Percentiles rank a stretch among this genome's conserved stretches.
phyloP scores from a whole-genome alignment of 2,888 invertebrate genomes.

The Hirtodrosophila histrioides region DNA sequence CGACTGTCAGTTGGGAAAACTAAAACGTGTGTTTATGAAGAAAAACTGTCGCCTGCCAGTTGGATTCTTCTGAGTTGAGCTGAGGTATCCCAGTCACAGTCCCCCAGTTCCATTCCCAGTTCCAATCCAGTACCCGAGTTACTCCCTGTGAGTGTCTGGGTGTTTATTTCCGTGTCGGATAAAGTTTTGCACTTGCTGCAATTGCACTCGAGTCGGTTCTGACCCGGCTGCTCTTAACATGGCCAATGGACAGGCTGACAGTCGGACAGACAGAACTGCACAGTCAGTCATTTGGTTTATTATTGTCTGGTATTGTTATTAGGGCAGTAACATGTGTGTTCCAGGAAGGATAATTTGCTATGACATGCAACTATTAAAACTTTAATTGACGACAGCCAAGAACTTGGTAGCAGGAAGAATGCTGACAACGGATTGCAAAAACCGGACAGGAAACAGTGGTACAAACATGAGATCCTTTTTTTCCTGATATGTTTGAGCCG shows the following conservation, averaged over 20 bases:
- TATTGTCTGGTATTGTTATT: constrained; percentile 43
- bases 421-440: constrained; percentile 29
- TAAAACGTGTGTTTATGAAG: constrained; percentile 60
- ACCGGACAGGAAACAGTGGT: not conserved
- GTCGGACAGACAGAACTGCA: constrained; percentile 14
- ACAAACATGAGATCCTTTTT: constrained; percentile 11
- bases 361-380: constrained; percentile 63
- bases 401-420: constrained; percentile 19
- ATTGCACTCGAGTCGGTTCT: constrained; percentile 47
- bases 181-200: constrained; percentile 47
- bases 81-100: not conserved
- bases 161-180: constrained; percentile 39
- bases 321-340: constrained; percentile 39
- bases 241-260: not conserved
- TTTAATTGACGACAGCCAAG: constrained; percentile 61
- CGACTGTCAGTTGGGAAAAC: constrained; percentile 38
- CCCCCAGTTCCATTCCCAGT: not conserved
- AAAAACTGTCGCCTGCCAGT: constrained; percentile 43
- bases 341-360: constrained; percentile 61
- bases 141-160: constrained; percentile 12
- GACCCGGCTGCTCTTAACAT: constrained; percentile 15
- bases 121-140: not conserved
- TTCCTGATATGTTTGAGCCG: constrained; percentile 9
- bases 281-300: constrained; percentile 39
- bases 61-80: constrained; percentile 2